A percentile compares a stretch with the other conserved stretches of the same genome.
Evolutionary conservation across 1,140 invertebrate species (phyloP).

Genomic region (Metaphire vulgaris): DNA sequence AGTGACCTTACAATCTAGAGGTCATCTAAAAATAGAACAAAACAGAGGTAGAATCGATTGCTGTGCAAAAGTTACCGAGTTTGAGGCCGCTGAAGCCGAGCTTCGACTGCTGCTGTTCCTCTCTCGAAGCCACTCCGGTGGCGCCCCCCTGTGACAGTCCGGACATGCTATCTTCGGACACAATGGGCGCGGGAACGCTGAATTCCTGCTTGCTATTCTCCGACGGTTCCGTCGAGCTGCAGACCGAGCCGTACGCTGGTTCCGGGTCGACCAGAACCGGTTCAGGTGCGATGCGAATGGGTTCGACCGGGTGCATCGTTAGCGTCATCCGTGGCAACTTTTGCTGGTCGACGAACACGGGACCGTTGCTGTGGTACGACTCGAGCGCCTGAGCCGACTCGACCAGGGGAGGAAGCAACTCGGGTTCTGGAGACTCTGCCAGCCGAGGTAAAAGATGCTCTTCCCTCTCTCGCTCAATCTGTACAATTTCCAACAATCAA

Average conservation of each 20-base stretch:
- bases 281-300: constrained; percentile 19
- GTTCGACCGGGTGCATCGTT: constrained; percentile 33
- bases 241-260: background rate
- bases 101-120: constrained; percentile 35
- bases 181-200: background rate
- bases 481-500: no score
- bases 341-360: constrained; percentile 24
- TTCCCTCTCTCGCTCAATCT: constrained; percentile 63
- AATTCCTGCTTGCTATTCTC: background rate
- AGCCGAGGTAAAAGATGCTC: constrained; percentile 70
- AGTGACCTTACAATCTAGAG: no score
- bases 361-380: constrained; percentile 21
- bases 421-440: constrained; percentile 33
- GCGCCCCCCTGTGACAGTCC: constrained; percentile 28
- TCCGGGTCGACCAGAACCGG: constrained; percentile 29
- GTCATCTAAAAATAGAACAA: no score
- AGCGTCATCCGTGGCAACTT: constrained; percentile 31
- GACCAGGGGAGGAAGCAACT: constrained; percentile 22
- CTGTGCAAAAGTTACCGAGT: no score
- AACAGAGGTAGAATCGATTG: no score
- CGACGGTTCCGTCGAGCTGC: background rate
- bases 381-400: constrained; percentile 26
- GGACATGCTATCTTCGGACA: background rate
- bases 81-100: constrained; percentile 41
- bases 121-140: constrained; percentile 34